phyloP scores from a whole-genome alignment of 2,113 vertebrate genomes.

The Limanda limanda region DNA sequence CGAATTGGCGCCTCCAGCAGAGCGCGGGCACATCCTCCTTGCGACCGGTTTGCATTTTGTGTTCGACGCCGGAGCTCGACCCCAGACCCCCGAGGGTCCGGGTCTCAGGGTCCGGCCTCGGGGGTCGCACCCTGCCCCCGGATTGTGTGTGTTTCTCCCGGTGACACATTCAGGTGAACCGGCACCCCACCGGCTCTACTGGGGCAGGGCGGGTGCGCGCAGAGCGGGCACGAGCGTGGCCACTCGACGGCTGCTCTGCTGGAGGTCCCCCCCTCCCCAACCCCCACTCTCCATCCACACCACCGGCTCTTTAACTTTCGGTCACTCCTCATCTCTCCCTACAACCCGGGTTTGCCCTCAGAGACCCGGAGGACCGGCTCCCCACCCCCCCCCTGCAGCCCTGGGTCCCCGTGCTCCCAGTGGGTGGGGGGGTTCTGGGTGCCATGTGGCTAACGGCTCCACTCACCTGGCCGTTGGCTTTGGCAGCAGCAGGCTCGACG shows the following conservation, averaged over 20 bases:
- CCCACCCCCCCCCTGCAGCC: too few relatives aligned
- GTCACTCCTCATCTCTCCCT: neutral
- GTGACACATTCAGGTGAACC: too few relatives aligned
- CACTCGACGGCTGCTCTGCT: conserved; percentile 29
- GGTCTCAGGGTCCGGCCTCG: too few relatives aligned
- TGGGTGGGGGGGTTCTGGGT: conserved; percentile 72
- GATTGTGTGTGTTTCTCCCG: neutral
- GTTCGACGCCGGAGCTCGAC: neutral
- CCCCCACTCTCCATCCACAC: neutral
- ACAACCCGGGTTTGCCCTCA: neutral
- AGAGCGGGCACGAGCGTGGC: conserved; percentile 25
- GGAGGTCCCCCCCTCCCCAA: neutral
- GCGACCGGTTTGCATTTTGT: neutral
- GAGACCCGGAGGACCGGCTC: neutral
- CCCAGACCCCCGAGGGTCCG: conserved; percentile 46
- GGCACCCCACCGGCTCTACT: conserved; percentile 16
- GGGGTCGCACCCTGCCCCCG: neutral
- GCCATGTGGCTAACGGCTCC: conserved; percentile 65
- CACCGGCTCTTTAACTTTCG: neutral
- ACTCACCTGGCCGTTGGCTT: conserved; percentile 92
- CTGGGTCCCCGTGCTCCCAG: conserved; percentile 43
- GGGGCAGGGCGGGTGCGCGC: conserved; percentile 44
- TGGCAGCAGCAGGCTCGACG: conserved; percentile 80
- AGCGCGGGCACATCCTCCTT: conserved; percentile 71
- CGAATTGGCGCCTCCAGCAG: conserved; percentile 50